Evolutionary conservation across 2,888 invertebrate species (phyloP), one percentile per base, ranked within the genome.

Genomic region (Lepidocyrtinus sp.): DNA sequence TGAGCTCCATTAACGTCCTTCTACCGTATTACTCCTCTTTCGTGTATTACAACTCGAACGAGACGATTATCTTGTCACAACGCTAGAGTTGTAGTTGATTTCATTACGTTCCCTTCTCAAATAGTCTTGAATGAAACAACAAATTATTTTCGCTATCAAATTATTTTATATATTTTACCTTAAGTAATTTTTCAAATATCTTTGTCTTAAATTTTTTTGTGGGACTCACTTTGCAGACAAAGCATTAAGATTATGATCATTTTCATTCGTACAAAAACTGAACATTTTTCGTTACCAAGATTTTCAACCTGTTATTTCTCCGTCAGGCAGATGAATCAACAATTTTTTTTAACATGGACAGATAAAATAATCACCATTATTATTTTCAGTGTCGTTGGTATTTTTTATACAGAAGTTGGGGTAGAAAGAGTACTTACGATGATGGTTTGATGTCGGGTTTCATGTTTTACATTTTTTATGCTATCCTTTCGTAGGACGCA

Each of bases 271-370:
- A 50, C 2, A 50, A 50, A 36, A 36, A 36, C n/a, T n/a, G 12
- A 36, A 36, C 36, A 36, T n/a, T 36, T 12, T 5, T 36, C 36
- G 50, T 50, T 50, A 50, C 50, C 12, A 50, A 50, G 17, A 2
- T 50, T 50, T 12, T 50, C 36, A 50, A 50, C 2, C 50, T 50
- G 50, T 50, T n/a, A 50, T 50, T 50, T 50, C 50, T 50, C 50
- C 50, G 50, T 50, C 50, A 50, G 15, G 50, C 50, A 50, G 50
- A 50, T 50, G 50, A 50, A 50, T 50, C 50, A 50, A 50, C 50
- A 50, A 7, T 7, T 50, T 50, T 50, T 50, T 50, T 50, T 50
- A n/a, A 50, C 50, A 50, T 50, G 50, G 50, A 50, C 17, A 7
- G 15, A 12, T 2, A 12, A 7, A 50, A 50, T 50, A 50, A 50